Evolutionary conservation across 2,113 vertebrate species (phyloP).

Genomic region (Myotis brandtii): DNA sequence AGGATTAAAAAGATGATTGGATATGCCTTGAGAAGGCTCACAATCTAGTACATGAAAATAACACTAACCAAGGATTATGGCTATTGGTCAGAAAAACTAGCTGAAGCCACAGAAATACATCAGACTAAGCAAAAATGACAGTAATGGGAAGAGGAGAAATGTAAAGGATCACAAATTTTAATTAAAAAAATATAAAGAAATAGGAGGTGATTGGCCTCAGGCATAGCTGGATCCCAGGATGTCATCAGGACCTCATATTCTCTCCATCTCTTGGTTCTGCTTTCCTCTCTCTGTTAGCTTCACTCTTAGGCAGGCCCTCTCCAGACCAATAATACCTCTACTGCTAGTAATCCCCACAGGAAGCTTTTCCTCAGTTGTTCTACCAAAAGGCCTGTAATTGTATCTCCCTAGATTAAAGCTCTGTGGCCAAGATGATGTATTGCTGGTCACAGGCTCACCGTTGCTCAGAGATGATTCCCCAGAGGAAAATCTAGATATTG

Average conservation of each 20-base stretch:
- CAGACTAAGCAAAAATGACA: neutral
- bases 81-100: neutral
- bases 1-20: constrained; percentile 7
- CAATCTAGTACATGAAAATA: neutral
- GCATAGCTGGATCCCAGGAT: neutral
- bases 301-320: neutral
- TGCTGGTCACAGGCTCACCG: neutral
- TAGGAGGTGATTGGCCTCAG: neutral
- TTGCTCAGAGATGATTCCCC: neutral
- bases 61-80: neutral
- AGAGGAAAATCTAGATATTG: neutral
- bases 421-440: neutral
- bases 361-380: neutral
- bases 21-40: neutral
- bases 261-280: neutral
- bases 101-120: neutral
- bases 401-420: neutral
- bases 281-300: neutral
- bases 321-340: neutral
- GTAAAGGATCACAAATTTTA: neutral
- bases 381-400: neutral
- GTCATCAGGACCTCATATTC: neutral
- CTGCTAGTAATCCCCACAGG: neutral
- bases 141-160: neutral
- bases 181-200: neutral